Conservation (phyloP, 2,113 vertebrate species). For the Rhinichthys klamathensis region DNA sequence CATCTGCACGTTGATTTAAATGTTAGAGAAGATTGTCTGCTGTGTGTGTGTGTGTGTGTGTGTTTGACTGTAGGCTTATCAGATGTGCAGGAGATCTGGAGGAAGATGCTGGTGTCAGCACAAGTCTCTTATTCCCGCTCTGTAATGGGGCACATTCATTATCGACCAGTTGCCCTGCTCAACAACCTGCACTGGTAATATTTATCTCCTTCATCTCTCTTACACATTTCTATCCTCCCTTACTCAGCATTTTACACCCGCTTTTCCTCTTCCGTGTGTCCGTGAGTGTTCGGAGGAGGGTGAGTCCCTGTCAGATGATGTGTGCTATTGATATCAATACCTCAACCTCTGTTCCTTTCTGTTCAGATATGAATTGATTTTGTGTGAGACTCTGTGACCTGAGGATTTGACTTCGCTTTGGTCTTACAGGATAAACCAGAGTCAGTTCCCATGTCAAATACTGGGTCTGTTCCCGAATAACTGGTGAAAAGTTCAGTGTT, state of each 20-base stretch:
- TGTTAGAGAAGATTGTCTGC: background rate
- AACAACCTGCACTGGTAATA: conserved; percentile 70
- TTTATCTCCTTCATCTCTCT: conserved; percentile 62
- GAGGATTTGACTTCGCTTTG: conserved; percentile 10
- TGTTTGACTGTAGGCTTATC: conserved; percentile 63
- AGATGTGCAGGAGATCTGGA: conserved; percentile 50
- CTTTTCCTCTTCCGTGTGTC: conserved; percentile 6
- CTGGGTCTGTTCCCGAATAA: background rate
- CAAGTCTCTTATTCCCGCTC: conserved; percentile 55
- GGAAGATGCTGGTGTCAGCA: conserved; percentile 69
- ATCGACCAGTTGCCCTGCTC: conserved; percentile 71
- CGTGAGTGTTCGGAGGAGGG: conserved; percentile 64
- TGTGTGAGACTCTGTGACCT: conserved; percentile 59
- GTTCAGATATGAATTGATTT: conserved; percentile 76
- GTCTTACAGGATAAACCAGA: background rate
- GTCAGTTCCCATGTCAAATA: background rate
- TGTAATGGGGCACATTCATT: conserved; percentile 77
- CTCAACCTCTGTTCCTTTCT: conserved; percentile 76
- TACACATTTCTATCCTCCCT: conserved; percentile 59
- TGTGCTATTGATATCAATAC: conserved; percentile 75
- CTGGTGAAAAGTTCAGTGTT: conserved; percentile 50
- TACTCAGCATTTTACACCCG: conserved; percentile 73
- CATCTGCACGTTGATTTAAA: background rate
- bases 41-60: conserved; percentile 26
- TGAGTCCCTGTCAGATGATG: conserved; percentile 67